phyloP scores from a whole-genome alignment of 35 echinoderm and acorn worm genomes.

The Diadema setosum region DNA sequence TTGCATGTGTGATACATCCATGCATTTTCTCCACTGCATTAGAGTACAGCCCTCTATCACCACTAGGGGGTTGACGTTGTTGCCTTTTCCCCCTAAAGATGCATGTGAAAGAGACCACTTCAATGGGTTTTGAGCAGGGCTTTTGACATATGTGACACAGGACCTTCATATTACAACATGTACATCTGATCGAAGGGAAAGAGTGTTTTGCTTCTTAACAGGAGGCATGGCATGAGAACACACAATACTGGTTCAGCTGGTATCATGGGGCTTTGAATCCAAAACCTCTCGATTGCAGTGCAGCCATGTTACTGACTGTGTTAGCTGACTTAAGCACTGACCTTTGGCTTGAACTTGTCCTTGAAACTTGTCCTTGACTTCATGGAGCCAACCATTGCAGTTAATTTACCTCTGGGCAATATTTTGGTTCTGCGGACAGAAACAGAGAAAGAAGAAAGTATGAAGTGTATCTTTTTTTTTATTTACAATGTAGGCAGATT shows the following conservation, averaged over 20 bases:
- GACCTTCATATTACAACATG: background rate
- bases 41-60: too few species aligned
- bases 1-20: too few species aligned
- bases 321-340: background rate
- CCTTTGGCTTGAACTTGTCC: background rate
- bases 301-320: background rate
- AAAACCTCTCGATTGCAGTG: background rate
- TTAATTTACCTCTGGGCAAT: conserved; percentile 13
- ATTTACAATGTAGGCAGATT: background rate
- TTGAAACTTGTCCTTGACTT: conserved; percentile 44
- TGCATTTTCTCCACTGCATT: too few species aligned
- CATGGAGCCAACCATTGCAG: conserved; percentile 77
- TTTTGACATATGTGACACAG: too few species aligned
- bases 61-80: too few species aligned
- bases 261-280: background rate
- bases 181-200: background rate
- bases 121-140: too few species aligned
- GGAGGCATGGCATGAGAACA: background rate
- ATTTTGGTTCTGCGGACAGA: background rate
- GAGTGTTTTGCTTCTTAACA: background rate
- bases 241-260: background rate
- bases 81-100: too few species aligned
- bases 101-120: too few species aligned
- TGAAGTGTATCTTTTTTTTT: too few species aligned
- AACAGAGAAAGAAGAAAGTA: background rate